A percentile compares a stretch with the other conserved stretches of the same genome.
phyloP scores from a whole-genome alignment of 2,113 vertebrate genomes.

The Oryzias woworae region DNA sequence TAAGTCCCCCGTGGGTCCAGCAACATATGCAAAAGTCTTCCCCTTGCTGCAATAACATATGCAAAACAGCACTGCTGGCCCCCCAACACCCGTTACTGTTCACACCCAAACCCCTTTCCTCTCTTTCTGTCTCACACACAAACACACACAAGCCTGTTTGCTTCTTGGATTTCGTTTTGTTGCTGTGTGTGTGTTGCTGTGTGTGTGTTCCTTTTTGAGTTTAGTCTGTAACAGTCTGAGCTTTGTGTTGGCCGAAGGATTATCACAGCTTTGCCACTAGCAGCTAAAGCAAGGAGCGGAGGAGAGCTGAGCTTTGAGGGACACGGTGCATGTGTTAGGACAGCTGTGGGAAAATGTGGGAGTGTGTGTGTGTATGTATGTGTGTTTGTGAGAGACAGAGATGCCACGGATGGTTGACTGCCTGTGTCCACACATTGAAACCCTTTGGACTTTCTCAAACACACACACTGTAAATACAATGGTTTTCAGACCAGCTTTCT shows the following conservation, averaged over 20 bases:
- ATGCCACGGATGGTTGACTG: slow-evolving; percentile 64
- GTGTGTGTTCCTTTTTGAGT: slow-evolving; percentile 68
- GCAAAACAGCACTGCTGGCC: slow-evolving; percentile 66
- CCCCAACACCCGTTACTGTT: slow-evolving; percentile 48
- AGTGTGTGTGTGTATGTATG: slow-evolving; percentile 19
- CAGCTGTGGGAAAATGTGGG: slow-evolving; percentile 62
- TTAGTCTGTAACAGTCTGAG: slow-evolving; percentile 68
- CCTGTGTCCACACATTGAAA: slow-evolving; percentile 53
- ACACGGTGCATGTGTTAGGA: slow-evolving; percentile 56
- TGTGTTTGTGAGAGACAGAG: slow-evolving; percentile 44
- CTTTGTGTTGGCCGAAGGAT: slow-evolving; percentile 77
- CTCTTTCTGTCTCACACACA: not conserved
- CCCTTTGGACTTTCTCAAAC: slow-evolving; percentile 51
- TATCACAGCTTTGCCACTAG: slow-evolving; percentile 76
- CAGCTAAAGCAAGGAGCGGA: slow-evolving; percentile 71
- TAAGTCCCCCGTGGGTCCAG: slow-evolving; percentile 58
- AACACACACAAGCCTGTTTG: slow-evolving; percentile 54
- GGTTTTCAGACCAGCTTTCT: slow-evolving; percentile 25
- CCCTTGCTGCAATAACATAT: slow-evolving; percentile 67
- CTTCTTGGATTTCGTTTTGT: slow-evolving; percentile 58
- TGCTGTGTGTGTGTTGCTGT: slow-evolving; percentile 49
- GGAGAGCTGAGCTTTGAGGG: slow-evolving; percentile 65
- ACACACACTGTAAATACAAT: slow-evolving; percentile 10
- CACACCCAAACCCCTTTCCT: slow-evolving; percentile 25
- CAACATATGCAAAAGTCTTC: slow-evolving; percentile 74